A percentile compares a stretch with the other conserved stretches of the same genome.
phyloP scores from a whole-genome alignment of 2,888 invertebrate species.

The Drosophila buzzatii region DNA sequence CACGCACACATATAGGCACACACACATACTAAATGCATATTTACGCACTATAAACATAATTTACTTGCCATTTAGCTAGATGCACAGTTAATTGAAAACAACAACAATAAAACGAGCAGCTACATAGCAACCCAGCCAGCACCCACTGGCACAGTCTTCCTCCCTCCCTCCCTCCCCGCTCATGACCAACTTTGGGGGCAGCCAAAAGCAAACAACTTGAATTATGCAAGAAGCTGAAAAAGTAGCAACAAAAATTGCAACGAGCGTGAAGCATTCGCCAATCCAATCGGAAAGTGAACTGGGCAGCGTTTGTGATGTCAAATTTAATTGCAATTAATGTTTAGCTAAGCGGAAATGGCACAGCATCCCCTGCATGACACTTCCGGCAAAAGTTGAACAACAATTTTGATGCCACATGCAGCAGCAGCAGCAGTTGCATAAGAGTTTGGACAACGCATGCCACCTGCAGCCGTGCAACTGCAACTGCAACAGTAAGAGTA shows the following conservation, averaged over 20 bases:
- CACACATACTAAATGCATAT: slow-evolving; percentile 53
- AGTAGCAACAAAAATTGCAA: slow-evolving; percentile 67
- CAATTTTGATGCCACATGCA: slow-evolving; percentile 21
- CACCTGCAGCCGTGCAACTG: slow-evolving; percentile 24
- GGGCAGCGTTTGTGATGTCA: slow-evolving; percentile 55
- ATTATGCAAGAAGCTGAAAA: slow-evolving; percentile 69
- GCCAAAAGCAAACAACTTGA: slow-evolving; percentile 61
- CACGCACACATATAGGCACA: slow-evolving; percentile 1
- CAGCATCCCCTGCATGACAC: slow-evolving; percentile 38
- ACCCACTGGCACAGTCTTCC: background rate
- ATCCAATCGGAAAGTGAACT: background rate
- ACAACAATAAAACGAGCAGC: slow-evolving; percentile 43
- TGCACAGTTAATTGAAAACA: slow-evolving; percentile 75
- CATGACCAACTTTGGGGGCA: slow-evolving; percentile 4
- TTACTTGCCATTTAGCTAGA: slow-evolving; percentile 71
- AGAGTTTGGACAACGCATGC: background rate
- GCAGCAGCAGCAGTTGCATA: background rate
- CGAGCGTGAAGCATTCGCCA: slow-evolving; percentile 46
- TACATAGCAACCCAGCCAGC: background rate
- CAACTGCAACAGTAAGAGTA: background rate
- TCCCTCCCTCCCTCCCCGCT: no score
- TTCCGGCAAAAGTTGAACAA: slow-evolving; percentile 57
- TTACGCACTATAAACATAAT: slow-evolving; percentile 73
- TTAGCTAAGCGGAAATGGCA: slow-evolving; percentile 71
- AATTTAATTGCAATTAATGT: slow-evolving; percentile 79